Base-by-base conservation (phyloP, 2,797 vertebrate species). In the Thunnus albacares region DNA sequence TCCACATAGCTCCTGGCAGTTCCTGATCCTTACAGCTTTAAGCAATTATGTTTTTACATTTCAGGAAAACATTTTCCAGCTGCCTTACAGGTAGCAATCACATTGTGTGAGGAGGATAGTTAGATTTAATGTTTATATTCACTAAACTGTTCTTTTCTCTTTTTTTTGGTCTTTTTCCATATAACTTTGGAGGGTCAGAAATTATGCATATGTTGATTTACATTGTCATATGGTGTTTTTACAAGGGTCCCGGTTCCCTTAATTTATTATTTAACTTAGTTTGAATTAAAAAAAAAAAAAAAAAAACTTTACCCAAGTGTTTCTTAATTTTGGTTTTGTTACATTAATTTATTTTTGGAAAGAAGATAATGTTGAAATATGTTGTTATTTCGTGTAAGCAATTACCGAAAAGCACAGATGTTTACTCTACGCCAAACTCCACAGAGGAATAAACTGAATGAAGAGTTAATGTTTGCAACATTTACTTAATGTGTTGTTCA, bases 41-140 rank as follows among this genome's bases (percentile, higher is more conserved):
- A 94, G 55, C 83, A 90, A 93, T 94, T 94, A 92, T 64, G 82
- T 73, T 91, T 90, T 89, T 84, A 89, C 84, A 89, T 93, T 86
- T 90, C 61, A 85, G 75, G 67, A 41, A 89, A 90, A 93, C 87
- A 81, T 90, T 76, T 92, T 82, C 88, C 89, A 93, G 85, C 82
- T 91, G 89, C 68, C 71, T 63, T 60, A 69, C 85, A 92, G 89
- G 87, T 90, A 89, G 51, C 49, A 22, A 11, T 71, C 33, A 66
- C 77, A 26, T 62, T 49, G 47, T 60, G 71, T 52, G n/a, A 56
- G 58, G 57, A 67, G 60, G 57, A 67, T 13, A 30, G 55, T 75
- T 67, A 69, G 9, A 22, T 58, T 62, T 38, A 79, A 60, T 38
- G 4, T 47, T 49, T 65, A 57, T 2, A n/a, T 56, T 75, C 5